phyloP scores from a whole-genome alignment of 2,113 vertebrate genomes.

The Pelvicachromis taeniatus region DNA sequence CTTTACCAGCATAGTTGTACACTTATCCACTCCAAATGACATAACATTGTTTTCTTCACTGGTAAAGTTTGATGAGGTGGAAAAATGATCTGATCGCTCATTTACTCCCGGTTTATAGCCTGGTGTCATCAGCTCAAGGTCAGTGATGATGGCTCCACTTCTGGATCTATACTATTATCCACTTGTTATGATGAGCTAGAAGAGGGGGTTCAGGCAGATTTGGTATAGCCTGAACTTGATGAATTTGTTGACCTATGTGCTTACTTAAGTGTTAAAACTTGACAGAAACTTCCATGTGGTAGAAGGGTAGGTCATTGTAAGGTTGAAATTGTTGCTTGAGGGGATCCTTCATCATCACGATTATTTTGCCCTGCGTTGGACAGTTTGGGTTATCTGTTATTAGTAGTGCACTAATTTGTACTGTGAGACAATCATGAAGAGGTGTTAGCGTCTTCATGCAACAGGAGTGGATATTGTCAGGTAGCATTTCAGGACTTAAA shows the following conservation, averaged over 20 bases:
- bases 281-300: neutral
- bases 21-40: neutral
- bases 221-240: neutral
- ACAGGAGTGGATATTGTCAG: neutral
- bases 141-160: neutral
- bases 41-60: neutral
- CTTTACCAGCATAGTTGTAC: neutral
- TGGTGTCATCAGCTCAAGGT: neutral
- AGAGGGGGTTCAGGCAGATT: neutral
- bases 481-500: neutral
- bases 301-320: neutral
- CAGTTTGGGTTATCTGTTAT: neutral
- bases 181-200: neutral
- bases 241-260: neutral
- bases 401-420: neutral
- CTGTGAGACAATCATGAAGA: neutral
- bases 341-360: neutral
- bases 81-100: neutral
- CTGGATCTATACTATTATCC: neutral
- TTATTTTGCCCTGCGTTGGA: neutral
- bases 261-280: neutral
- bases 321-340: neutral
- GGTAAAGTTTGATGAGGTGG: neutral
- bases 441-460: neutral
- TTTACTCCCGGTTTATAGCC: neutral